phyloP scores from a whole-genome alignment of 2,113 vertebrate genomes.

The Cochlearius cochlearius region DNA sequence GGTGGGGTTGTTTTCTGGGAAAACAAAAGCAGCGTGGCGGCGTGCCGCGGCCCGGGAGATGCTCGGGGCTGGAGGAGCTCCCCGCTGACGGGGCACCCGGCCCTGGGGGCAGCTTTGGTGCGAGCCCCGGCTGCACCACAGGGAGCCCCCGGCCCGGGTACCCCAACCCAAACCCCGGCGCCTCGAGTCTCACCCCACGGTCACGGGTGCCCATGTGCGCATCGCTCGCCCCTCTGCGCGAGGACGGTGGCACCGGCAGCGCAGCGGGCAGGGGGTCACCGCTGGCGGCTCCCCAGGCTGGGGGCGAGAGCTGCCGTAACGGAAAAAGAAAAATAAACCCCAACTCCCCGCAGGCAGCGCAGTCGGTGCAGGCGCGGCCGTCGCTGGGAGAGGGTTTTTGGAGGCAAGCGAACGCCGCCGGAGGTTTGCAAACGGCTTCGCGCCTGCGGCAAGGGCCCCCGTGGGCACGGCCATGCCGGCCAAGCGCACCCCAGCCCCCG shows the following conservation, averaged over 20 bases:
- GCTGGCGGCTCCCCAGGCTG: background rate
- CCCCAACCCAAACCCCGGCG: fast-evolving
- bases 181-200: fast-evolving
- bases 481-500: background rate
- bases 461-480: fast-evolving
- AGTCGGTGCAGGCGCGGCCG: background rate
- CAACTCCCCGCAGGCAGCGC: background rate
- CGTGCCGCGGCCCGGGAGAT: background rate
- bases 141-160: fast-evolving
- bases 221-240: fast-evolving
- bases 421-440: background rate
- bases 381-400: background rate
- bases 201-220: fast-evolving
- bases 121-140: fast-evolving
- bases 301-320: fast-evolving
- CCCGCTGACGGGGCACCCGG: fast-evolving
- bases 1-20: constrained; percentile 32
- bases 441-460: background rate
- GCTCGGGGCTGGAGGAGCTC: background rate
- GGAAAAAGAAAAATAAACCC: background rate
- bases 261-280: background rate
- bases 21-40: background rate
- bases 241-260: fast-evolving
- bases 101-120: background rate
- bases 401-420: background rate